phyloP scores from a whole-genome alignment of 2,888 invertebrate genomes.

The Poecilus cupreus region DNA sequence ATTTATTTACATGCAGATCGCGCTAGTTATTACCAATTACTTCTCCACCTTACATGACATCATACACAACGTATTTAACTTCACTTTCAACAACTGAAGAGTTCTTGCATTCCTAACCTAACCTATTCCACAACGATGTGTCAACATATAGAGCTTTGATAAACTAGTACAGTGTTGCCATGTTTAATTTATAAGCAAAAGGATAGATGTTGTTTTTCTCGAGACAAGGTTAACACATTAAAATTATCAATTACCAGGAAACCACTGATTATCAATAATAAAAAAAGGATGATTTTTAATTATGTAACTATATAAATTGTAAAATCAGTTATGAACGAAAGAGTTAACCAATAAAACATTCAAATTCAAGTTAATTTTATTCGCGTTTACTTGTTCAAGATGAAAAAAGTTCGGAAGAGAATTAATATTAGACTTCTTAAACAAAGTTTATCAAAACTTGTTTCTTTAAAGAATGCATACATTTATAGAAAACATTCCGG shows the following conservation, averaged over 20 bases:
- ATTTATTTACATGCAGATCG: constrained; percentile 17
- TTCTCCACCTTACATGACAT: constrained; percentile 15
- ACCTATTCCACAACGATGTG: not conserved
- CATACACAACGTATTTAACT: constrained; percentile 16
- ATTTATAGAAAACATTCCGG: constrained; percentile 47
- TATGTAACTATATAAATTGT: too few species aligned
- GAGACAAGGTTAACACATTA: not conserved
- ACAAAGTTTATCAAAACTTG: constrained; percentile 27
- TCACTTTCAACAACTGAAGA: constrained; percentile 2
- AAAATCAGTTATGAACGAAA: not conserved
- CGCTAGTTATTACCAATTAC: constrained; percentile 32
- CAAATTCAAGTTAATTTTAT: constrained; percentile 1
- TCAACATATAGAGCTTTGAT: too few species aligned
- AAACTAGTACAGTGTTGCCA: not conserved
- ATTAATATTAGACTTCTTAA: not conserved
- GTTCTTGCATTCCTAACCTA: constrained; percentile 23
- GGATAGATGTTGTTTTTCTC: not conserved
- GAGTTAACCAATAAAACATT: not conserved
- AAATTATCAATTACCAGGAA: not conserved
- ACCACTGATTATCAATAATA: too few species aligned
- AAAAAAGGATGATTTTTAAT: too few species aligned
- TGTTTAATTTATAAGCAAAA: not conserved
- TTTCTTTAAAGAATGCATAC: constrained; percentile 46
- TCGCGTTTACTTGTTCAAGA: constrained; percentile 13
- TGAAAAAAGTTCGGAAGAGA: not conserved